Evolutionary conservation across 2,797 vertebrate species (phyloP).

Genomic region (Micropoecilia bifurca): DNA sequence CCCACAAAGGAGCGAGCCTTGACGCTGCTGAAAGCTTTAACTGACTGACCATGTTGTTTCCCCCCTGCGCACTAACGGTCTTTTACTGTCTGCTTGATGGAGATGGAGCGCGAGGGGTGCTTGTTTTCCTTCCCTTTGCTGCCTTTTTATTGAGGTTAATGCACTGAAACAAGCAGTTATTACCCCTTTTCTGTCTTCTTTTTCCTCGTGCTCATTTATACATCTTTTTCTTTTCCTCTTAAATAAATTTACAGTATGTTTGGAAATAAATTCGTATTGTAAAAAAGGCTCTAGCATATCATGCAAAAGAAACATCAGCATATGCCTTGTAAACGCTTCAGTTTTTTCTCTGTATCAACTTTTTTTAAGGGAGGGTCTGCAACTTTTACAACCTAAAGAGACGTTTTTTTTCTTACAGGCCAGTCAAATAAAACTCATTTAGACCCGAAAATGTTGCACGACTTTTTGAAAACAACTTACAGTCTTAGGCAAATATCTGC

Average conservation of each 20-base stretch:
- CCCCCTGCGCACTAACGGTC: conserved; percentile 32
- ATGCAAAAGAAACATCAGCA: not conserved
- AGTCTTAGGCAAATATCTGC: too few species aligned
- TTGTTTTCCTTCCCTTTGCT: conserved; percentile 40
- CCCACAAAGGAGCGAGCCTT: conserved; percentile 39
- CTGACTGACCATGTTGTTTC: conserved; percentile 52
- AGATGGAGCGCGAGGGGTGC: not conserved
- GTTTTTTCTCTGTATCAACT: not conserved
- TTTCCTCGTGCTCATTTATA: conserved; percentile 29
- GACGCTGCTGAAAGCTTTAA: conserved; percentile 62
- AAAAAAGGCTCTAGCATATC: not conserved
- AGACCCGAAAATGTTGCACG: too few species aligned
- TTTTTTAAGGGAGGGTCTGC: not conserved
- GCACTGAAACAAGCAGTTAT: conserved; percentile 60
- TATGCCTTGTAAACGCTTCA: not conserved
- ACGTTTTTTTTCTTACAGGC: too few species aligned
- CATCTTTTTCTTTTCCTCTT: conserved; percentile 23
- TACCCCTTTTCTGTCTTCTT: conserved; percentile 45
- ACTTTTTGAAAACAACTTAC: too few species aligned
- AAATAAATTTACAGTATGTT: not conserved
- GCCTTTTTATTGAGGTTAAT: conserved; percentile 68
- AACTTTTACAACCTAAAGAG: too few species aligned
- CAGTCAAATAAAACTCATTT: too few species aligned
- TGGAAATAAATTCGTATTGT: not conserved
- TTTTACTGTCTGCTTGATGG: conserved; percentile 55